Evolutionary conservation across 1,140 invertebrate species (phyloP).

Genomic region (Lamellibrachia luymesi): DNA sequence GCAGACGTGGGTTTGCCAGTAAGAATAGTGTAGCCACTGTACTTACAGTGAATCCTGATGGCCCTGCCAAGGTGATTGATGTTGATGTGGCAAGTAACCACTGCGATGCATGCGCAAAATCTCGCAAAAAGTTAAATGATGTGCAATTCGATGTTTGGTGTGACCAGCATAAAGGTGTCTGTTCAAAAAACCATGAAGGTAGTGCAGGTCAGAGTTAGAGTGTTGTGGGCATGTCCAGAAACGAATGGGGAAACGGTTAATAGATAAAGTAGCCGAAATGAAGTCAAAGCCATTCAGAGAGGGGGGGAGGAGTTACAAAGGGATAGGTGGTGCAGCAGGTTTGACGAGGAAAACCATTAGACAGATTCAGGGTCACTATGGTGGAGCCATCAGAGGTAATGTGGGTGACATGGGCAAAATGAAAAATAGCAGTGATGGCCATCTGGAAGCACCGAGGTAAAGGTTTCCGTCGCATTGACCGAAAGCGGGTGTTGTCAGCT

Average conservation of each 20-base stretch:
- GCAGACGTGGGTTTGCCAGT: neutral
- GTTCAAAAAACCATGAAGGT: neutral
- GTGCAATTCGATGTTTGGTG: constrained; percentile 1
- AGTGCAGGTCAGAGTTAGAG: constrained; percentile 2
- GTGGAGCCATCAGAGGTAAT: constrained; percentile 5
- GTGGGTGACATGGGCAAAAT: neutral
- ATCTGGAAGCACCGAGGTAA: constrained; percentile 14
- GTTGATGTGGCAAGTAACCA: neutral
- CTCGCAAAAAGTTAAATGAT: neutral
- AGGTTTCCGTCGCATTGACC: neutral
- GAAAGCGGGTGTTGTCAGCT: neutral
- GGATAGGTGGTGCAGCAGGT: constrained; percentile 7
- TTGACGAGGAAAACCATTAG: neutral
- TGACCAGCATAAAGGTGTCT: neutral
- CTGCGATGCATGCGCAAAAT: constrained; percentile 2
- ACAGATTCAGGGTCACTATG: constrained; percentile 5
- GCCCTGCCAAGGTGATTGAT: neutral
- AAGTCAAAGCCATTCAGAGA: neutral
- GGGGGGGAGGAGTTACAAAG: constrained; percentile 8
- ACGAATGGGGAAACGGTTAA: too few relatives aligned
- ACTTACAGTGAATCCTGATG: neutral
- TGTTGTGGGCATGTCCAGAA: neutral
- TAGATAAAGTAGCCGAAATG: neutral
- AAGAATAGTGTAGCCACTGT: constrained; percentile 11
- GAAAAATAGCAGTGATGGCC: constrained; percentile 11